Percentiles rank a stretch among this genome's conserved stretches.
Conservation (phyloP, 2,113 vertebrate genomes). For the Pristiophorus japonicus region DNA sequence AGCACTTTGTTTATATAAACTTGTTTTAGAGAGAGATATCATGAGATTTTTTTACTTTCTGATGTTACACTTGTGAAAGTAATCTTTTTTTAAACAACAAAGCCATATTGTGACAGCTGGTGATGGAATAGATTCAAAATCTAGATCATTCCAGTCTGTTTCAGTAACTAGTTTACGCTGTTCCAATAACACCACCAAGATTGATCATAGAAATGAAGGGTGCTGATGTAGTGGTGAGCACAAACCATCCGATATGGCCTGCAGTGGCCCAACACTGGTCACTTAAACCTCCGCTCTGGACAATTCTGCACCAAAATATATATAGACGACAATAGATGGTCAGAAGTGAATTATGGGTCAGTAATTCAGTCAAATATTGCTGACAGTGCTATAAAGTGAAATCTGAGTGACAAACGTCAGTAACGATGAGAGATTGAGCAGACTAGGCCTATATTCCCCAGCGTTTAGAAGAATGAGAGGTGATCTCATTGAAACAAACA, state of each 20-base stretch:
- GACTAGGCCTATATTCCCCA: no score
- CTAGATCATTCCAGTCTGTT: not conserved
- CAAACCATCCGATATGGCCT: not conserved
- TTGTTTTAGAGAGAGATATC: not conserved
- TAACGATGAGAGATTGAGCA: not conserved
- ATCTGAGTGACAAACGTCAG: conserved; percentile 6
- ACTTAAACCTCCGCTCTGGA: not conserved
- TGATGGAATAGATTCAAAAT: not conserved
- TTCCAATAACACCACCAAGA: not conserved
- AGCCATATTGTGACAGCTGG: not conserved
- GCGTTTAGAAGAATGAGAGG: no score
- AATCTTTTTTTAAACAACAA: not conserved
- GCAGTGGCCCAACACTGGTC: no score
- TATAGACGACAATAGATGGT: not conserved
- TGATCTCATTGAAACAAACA: no score
- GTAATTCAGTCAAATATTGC: not conserved
- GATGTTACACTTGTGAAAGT: not conserved
- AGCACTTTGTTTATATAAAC: no score
- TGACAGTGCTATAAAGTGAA: not conserved
- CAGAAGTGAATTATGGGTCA: not conserved
- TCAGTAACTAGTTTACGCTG: not conserved
- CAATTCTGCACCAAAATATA: not conserved
- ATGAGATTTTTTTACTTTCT: not conserved
- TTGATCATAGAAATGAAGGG: not conserved
- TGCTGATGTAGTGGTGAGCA: not conserved